A percentile compares a stretch with the other conserved stretches of the same genome.
Conservation (phyloP, 2,113 vertebrate genomes). For the Seriola quinqueradiata region DNA sequence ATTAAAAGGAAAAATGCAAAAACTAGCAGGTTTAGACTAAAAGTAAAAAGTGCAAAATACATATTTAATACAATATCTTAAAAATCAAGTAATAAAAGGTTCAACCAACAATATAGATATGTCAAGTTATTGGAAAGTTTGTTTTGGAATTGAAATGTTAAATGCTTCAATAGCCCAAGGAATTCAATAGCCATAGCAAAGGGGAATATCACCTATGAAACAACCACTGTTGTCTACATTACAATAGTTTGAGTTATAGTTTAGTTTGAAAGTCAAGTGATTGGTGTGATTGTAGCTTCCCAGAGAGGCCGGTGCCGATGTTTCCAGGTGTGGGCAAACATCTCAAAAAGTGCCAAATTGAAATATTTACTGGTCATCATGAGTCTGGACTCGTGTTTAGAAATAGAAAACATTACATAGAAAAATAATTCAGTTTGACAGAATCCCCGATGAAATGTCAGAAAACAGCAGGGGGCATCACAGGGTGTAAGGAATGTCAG, state of each 20-base stretch:
- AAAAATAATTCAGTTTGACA: slow-evolving; percentile 56
- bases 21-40: background rate
- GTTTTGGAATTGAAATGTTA: slow-evolving; percentile 10
- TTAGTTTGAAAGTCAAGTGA: slow-evolving; percentile 13
- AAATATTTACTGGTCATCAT: background rate
- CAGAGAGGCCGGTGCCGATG: background rate
- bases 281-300: background rate
- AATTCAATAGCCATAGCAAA: slow-evolving; percentile 1
- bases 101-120: background rate
- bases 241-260: background rate
- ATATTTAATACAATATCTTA: slow-evolving; percentile 14
- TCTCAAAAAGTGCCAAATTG: background rate
- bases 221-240: no score
- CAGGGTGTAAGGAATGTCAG: slow-evolving; percentile 37
- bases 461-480: slow-evolving; percentile 17
- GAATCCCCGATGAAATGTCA: slow-evolving; percentile 43
- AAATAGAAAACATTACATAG: background rate
- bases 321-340: background rate
- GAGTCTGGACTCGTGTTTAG: background rate
- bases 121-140: background rate
- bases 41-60: background rate
- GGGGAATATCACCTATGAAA: no score
- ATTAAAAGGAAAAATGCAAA: background rate
- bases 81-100: slow-evolving; percentile 35
- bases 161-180: slow-evolving; percentile 13